Base-by-base conservation (phyloP, 2,113 vertebrate genomes). In the Apaloderma vittatum region DNA sequence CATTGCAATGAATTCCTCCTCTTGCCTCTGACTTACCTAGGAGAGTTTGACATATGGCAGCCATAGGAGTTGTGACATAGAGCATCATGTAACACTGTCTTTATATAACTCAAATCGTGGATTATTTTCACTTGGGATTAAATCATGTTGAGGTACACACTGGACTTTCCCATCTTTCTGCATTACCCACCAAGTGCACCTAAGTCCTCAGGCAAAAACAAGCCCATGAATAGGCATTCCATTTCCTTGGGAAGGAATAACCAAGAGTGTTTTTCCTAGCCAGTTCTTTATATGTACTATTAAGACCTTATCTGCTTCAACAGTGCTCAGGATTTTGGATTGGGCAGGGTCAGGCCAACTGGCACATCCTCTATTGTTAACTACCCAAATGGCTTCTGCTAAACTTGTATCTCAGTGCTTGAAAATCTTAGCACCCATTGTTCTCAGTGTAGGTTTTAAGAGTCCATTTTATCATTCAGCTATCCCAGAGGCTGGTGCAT, bases 271-370 rank as follows among this genome's bases (percentile, higher is more conserved):
- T 81, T 37, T 63, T 30, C 27, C n/a, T n/a, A 58, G 7, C 9
- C 13, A 37, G 29, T 37, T 58, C 12, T 16, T 70, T 49, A 27
- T 6, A 32, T 12, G 8, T 19, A 32, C 36, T 24, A 48, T 1
- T 0, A 40, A 21, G n/a, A 37, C 6, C 27, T 48, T 57, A 57
- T 30, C 63, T 66, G 24, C 19, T 81, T 68, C 52, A 20, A 81
- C 9, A 58, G 16, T 37, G 34, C 2, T 3, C 23, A 8, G 6
- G 12, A 10, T 22, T 37, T 49, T 48, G 5, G 5, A 17, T 2
- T 80, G 51, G 32, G 9, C n/a, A 30, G 40, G 49, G 51, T 34
- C 27, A 59, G 21, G 12, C 59, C 2, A 5, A 9, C 29, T 40
- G 27, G 6, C 12, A 48, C 21, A 58, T 48, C 11, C 24, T 34